Conservation (phyloP, 2,888 invertebrate genomes). For the Eurois occulta region DNA sequence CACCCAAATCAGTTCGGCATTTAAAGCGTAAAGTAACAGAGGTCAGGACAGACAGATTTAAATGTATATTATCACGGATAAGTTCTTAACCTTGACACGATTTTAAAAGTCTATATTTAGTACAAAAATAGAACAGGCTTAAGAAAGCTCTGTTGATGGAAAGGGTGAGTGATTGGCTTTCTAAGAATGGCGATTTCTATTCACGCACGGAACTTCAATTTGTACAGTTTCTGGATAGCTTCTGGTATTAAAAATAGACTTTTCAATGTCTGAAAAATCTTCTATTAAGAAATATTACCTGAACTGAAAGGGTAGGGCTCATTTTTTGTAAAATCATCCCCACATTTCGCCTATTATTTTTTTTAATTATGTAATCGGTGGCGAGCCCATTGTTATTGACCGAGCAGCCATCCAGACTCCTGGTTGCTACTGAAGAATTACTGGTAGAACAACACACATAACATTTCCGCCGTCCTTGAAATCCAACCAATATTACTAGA, state of each 20-base stretch:
- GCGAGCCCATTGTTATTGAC: no score
- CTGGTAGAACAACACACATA: background rate
- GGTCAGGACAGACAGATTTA: no score
- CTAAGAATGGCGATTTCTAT: slow-evolving; percentile 12
- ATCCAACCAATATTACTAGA: background rate
- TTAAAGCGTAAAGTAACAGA: background rate
- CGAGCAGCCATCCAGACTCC: background rate
- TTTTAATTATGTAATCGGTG: no score
- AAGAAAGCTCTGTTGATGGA: background rate
- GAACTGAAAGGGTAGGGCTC: background rate
- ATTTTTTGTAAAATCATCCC: background rate
- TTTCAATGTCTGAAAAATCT: background rate
- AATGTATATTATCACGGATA: background rate
- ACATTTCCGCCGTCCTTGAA: background rate
- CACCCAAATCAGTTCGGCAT: background rate
- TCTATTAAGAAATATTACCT: background rate
- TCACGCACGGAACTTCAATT: background rate
- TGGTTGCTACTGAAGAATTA: background rate
- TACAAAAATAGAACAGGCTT: background rate
- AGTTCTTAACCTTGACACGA: background rate
- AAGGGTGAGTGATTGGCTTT: slow-evolving; percentile 18
- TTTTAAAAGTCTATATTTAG: slow-evolving; percentile 3
- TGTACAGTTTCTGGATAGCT: background rate
- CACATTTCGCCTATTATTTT: no score
- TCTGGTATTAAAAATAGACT: background rate